Percentiles rank a stretch among this genome's conserved stretches.
Evolutionary conservation across 2,113 vertebrate species (phyloP).

Genomic region (Hippoglossus stenolepis): DNA sequence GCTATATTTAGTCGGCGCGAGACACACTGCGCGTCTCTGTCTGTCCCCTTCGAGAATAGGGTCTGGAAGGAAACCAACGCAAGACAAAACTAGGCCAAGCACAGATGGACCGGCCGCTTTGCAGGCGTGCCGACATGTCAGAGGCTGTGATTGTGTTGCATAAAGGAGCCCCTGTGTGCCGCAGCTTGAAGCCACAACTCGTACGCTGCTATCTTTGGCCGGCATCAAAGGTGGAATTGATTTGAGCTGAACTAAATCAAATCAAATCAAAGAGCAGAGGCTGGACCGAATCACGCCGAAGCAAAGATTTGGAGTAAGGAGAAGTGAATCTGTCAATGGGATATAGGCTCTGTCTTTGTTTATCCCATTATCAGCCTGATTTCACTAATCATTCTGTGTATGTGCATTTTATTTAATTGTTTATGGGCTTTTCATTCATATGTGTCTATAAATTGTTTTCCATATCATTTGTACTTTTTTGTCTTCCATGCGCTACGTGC

Average conservation of each 20-base stretch:
- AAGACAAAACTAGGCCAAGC: conserved; percentile 71
- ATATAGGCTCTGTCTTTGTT: too few species aligned
- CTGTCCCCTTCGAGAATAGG: conserved; percentile 74
- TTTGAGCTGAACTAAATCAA: conserved; percentile 18
- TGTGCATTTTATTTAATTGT: too few species aligned
- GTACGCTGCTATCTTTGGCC: conserved; percentile 43
- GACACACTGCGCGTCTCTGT: conserved; percentile 67
- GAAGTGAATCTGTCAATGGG: too few species aligned
- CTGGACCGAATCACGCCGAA: conserved; percentile 1
- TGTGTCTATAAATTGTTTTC: too few species aligned
- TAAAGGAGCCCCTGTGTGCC: conserved; percentile 51
- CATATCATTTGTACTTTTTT: too few species aligned
- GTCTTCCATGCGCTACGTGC: too few species aligned
- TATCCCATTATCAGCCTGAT: too few species aligned
- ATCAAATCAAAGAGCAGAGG: conserved; percentile 10
- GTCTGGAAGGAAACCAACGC: conserved; percentile 72
- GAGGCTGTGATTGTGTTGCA: conserved; percentile 58
- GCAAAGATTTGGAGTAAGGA: neutral
- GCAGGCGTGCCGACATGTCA: conserved; percentile 56
- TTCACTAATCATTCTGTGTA: too few species aligned
- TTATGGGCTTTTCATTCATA: too few species aligned
- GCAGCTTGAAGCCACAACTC: conserved; percentile 41
- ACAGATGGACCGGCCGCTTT: conserved; percentile 68
- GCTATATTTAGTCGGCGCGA: conserved; percentile 71
- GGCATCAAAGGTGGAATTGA: conserved; percentile 37